Evolutionary conservation across 2,797 vertebrate species (phyloP).

Genomic region (Mormyrus hasselquistii): DNA sequence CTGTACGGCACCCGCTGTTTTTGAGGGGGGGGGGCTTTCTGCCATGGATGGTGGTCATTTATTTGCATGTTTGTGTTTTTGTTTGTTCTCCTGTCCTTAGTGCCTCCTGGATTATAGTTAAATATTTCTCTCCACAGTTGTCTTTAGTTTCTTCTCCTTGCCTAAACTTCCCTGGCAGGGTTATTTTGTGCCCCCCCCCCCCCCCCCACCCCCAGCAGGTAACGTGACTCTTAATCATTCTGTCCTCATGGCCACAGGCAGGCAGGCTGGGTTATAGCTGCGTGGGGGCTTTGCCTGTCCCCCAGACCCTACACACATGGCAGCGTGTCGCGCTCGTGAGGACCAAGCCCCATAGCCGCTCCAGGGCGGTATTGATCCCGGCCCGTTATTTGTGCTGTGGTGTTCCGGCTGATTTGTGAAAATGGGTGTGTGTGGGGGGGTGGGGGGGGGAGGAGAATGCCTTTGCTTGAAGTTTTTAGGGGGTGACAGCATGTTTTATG

Average conservation of each 20-base stretch:
- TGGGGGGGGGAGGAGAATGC: not conserved
- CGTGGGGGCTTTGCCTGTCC: slow-evolving; percentile 61
- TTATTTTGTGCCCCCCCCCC: slow-evolving; percentile 30
- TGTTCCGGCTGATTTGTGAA: not conserved
- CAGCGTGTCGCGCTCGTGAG: slow-evolving; percentile 54
- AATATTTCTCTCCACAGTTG: not conserved
- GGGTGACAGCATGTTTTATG: not conserved
- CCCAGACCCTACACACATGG: slow-evolving; percentile 61
- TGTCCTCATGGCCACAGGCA: slow-evolving; percentile 63
- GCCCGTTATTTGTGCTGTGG: not conserved
- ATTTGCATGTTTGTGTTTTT: slow-evolving; percentile 10
- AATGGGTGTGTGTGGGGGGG: no score
- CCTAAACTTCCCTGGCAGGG: not conserved
- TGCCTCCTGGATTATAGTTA: not conserved
- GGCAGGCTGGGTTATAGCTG: slow-evolving; percentile 69
- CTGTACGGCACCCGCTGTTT: no score
- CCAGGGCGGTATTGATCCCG: not conserved
- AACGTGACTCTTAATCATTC: slow-evolving; percentile 53
- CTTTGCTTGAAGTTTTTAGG: not conserved
- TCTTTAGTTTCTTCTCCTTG: not conserved
- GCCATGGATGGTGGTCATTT: not conserved
- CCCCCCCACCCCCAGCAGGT: slow-evolving; percentile 47
- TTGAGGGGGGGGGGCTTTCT: not conserved
- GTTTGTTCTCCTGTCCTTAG: not conserved
- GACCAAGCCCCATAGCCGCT: not conserved